Conservation (phyloP, 2,888 invertebrate genomes). For the Drosophila macrospina region DNA sequence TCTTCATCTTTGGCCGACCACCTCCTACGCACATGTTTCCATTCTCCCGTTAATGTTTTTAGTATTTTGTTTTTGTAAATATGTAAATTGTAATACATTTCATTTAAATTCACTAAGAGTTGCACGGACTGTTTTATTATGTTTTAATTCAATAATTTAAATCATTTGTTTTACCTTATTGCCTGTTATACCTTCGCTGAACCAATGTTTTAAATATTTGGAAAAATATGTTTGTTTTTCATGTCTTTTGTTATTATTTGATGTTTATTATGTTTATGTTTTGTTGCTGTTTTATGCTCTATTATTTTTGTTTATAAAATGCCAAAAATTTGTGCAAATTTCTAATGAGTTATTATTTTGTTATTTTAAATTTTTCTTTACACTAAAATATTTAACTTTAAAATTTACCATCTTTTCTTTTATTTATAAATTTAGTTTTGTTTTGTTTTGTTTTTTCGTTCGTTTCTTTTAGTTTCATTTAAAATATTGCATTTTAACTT, state of each 20-base stretch:
- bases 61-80: conserved; percentile 60
- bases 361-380: conserved; percentile 51
- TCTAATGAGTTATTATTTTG: conserved; percentile 64
- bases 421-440: conserved; percentile 52
- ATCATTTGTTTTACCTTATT: conserved; percentile 36
- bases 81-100: conserved; percentile 68
- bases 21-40: conserved; percentile 32
- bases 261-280: conserved; percentile 38
- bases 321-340: conserved; percentile 82
- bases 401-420: conserved; percentile 64
- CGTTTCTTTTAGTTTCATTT: conserved; percentile 62
- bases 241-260: conserved; percentile 52
- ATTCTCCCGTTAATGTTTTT: conserved; percentile 36
- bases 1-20: conserved; percentile 62
- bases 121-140: conserved; percentile 72
- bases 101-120: conserved; percentile 81
- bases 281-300: conserved; percentile 56
- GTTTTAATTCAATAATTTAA: conserved; percentile 39
- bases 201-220: conserved; percentile 65
- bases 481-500: conserved; percentile 77
- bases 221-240: conserved; percentile 67
- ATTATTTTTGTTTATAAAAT: conserved; percentile 71
- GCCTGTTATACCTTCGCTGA: conserved; percentile 70
- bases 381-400: conserved; percentile 78
- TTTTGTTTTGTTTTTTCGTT: conserved; percentile 43